Evolutionary conservation across 2,113 vertebrate species (phyloP).

Genomic region (Mola mola): DNA sequence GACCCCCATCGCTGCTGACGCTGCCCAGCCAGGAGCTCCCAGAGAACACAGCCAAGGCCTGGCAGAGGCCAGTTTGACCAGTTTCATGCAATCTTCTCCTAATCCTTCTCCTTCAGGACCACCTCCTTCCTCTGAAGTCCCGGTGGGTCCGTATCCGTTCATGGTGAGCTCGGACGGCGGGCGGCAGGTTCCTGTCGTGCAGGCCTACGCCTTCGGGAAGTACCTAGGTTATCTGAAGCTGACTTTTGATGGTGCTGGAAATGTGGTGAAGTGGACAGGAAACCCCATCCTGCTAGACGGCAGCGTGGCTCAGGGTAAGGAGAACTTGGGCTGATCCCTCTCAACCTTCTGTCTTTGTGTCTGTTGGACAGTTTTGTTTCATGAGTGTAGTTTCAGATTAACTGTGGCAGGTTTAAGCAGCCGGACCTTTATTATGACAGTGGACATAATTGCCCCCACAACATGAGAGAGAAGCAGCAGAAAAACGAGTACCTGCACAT

Average conservation of each 20-base stretch:
- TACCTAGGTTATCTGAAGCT: slow-evolving; percentile 91
- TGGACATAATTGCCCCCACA: too few relatives aligned
- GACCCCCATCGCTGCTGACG: too few relatives aligned
- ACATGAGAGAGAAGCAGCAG: too few relatives aligned
- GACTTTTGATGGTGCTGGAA: slow-evolving; percentile 85
- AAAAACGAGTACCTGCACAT: too few relatives aligned
- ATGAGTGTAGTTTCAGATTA: too few relatives aligned
- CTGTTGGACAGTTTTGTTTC: neutral
- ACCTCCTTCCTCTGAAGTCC: slow-evolving; percentile 84
- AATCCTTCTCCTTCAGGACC: slow-evolving; percentile 68
- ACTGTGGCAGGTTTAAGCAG: too few relatives aligned
- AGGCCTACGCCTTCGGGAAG: slow-evolving; percentile 95
- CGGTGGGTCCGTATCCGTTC: slow-evolving; percentile 86
- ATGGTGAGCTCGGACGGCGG: slow-evolving; percentile 85
- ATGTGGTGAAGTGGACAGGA: slow-evolving; percentile 84
- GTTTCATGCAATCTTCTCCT: too few relatives aligned
- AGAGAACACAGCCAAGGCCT: too few relatives aligned
- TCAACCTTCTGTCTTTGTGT: neutral
- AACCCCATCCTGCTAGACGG: slow-evolving; percentile 91
- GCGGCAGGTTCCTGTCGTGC: slow-evolving; percentile 89
- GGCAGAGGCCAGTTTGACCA: too few relatives aligned
- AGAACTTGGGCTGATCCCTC: neutral
- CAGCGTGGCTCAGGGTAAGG: slow-evolving; percentile 84
- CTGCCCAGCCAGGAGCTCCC: too few relatives aligned
- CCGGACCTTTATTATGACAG: too few relatives aligned